A percentile compares a stretch with the other conserved stretches of the same genome.
Evolutionary conservation across 2,888 invertebrate species (phyloP).

Genomic region (Adelognathus sp.): DNA sequence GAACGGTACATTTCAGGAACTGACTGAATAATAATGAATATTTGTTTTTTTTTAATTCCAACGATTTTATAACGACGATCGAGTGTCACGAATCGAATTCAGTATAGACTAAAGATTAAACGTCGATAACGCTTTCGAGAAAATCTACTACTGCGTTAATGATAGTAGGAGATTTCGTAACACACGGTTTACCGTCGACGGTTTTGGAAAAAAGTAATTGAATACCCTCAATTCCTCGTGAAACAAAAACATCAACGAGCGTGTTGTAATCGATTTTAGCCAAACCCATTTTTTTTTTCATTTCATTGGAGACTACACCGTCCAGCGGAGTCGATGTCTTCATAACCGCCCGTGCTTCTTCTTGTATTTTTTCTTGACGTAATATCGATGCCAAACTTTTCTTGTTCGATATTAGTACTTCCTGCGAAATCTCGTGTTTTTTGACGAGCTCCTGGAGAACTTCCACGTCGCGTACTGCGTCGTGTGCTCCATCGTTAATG

Average conservation of each 20-base stretch:
- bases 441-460: not conserved
- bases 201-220: not conserved
- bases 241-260: not conserved
- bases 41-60: not conserved
- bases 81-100: not conserved
- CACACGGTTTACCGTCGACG: constrained; percentile 18
- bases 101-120: not conserved
- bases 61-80: not conserved
- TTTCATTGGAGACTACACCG: not conserved
- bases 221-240: not conserved
- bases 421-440: not conserved
- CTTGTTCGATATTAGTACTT: not conserved
- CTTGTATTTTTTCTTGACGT: not conserved
- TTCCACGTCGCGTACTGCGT: not conserved
- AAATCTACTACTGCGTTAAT: constrained; percentile 16
- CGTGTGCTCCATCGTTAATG: not conserved
- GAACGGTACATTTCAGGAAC: not conserved
- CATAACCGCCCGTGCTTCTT: not conserved
- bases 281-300: not conserved
- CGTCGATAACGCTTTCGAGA: not conserved
- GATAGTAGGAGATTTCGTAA: constrained; percentile 15
- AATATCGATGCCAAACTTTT: not conserved
- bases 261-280: not conserved
- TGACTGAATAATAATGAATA: not conserved
- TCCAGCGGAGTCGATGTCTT: constrained; percentile 1